Base-by-base conservation (phyloP, 2,888 invertebrate genomes). In the Drosophila histrio region DNA sequence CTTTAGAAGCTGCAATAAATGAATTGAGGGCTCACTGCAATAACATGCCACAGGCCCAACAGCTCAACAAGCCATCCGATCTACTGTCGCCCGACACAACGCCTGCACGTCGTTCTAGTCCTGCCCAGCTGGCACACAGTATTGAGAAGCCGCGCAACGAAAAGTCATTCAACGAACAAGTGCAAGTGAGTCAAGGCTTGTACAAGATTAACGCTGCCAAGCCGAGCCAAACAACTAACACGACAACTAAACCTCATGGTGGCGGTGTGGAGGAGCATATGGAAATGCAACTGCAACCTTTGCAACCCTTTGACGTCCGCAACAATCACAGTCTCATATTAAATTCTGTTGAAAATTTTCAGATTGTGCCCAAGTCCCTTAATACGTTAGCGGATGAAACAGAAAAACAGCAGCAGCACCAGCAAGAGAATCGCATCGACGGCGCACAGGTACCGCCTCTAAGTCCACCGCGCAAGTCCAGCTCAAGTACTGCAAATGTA, bases 271-370 rank as follows among this genome's bases (percentile, higher is more conserved):
- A 73, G 53, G 71, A 70, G 65, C 74, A 64, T 58, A 59, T 56
- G 68, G 67, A 78, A 53, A 21, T 61, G 52, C 63, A 68, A 30
- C 64, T 11, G 49, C 54, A 54, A 22, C 64, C 63, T 24, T 34
- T 75, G 57, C 63, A 68, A 30, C 64, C 72, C 19, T 80, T 72
- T 41, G 74, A 73, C 41, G 56, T 66, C 24, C 72, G 62, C 54
- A 79, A 80, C 73, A 89, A 90, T 82, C 77, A 85, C 39, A 90
- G 90, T 59, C 74, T 87, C 74, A 91, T 91, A 75, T 71, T 92
- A 89, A 91, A 92, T 86, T 92, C 92, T 88, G 92, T 92, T 90
- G 92, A 92, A 91, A 92, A 91, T 89, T 92, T 92, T 91, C 92
- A 92, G 92, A 92, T 92, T 61, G 89, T 89, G 36, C 91, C 89